Base-by-base conservation (phyloP, 1,140 invertebrate genomes). In the Drosophila nasuta region DNA sequence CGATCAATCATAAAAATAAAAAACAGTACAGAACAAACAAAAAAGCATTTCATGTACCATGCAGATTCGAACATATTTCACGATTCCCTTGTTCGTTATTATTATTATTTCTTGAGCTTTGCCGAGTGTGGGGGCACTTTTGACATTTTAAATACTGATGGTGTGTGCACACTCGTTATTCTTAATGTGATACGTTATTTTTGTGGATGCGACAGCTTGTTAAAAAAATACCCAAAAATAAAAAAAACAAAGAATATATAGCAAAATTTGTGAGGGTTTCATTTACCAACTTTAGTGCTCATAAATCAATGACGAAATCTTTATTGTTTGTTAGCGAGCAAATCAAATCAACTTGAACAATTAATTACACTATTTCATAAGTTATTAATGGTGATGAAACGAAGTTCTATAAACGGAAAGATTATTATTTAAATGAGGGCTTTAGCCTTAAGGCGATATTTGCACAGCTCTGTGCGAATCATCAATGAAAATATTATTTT, bases 1-100 rank as follows among this genome's bases (percentile, higher is more conserved):
- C 83, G 85, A 88, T 87, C 83, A 87, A 87, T 87, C 82, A 82
- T 88, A 70, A 35, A 73, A 33, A 66, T 49, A 64, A 59, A 59
- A 30, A 38, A 56, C 10, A 56, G 20, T 25, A 33, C n/a, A 33
- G 20, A 48, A 46, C 8, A 45, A n/a, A 20, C 3, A 65, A 43
- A 56, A 5, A 17, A 13, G 64, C 49, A 66, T 67, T 75, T 66
- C 52, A 67, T 70, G 59, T 65, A 75, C 58, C 48, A 64, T 75
- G 67, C 54, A 71, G 66, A 70, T 70, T 75, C 51, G 43, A 67
- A 73, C 66, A 70, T 45, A 64, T 20, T 60, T 64, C 51, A 43
- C 35, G 54, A 38, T 67, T 45, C 51, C 28, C 13, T 51, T 57
- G 38, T 43, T 25, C 35, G 35, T 38, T 38, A 10, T 38, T 38